Conservation (phyloP, 2,113 vertebrate species). For the Dicerorhinus sumatrensis region DNA sequence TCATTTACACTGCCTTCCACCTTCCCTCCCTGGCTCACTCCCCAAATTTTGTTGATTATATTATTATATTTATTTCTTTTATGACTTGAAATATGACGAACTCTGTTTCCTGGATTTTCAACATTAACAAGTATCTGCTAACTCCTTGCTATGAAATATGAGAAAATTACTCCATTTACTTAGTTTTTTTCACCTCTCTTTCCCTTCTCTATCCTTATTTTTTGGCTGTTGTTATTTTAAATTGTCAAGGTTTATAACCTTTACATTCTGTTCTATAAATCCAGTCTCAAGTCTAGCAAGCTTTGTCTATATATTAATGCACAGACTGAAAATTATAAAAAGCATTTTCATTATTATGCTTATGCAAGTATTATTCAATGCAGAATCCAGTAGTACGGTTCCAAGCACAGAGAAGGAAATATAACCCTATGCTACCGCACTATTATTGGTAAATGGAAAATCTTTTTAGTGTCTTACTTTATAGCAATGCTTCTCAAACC, state of each 20-base stretch:
- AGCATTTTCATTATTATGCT: background rate
- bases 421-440: background rate
- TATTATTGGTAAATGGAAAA: background rate
- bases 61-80: background rate
- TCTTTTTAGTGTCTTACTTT: background rate
- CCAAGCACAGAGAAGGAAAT: background rate
- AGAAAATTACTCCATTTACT: background rate
- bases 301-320: background rate
- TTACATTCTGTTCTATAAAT: background rate
- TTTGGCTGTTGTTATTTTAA: background rate
- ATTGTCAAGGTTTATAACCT: background rate
- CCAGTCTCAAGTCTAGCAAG: background rate
- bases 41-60: background rate
- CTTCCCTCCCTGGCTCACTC: background rate
- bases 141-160: background rate
- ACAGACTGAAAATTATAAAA: background rate
- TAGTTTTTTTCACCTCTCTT: background rate
- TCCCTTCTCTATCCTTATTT: background rate
- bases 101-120: conserved; percentile 8
- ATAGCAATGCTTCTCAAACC: background rate
- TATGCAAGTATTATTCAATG: background rate
- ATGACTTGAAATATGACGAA: conserved; percentile 10
- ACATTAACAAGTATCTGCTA: background rate
- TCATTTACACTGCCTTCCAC: background rate
- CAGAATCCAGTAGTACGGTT: background rate